Conservation (phyloP, 1,140 invertebrate genomes). For the Laodelphax striatellus region DNA sequence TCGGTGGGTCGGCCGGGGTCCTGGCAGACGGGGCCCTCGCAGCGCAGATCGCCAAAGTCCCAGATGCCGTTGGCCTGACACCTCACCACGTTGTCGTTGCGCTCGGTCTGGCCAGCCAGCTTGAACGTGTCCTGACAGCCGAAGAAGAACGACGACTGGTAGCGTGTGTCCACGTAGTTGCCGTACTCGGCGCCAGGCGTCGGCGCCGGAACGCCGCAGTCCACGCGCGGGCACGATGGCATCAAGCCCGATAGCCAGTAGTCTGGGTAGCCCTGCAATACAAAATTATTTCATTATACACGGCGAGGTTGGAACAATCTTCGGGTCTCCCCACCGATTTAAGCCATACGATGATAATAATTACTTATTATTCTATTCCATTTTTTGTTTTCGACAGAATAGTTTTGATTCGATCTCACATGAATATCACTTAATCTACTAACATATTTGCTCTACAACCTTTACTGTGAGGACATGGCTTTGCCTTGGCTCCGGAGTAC, state of each 20-base stretch:
- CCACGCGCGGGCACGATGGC: conserved; percentile 74
- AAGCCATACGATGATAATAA: too few relatives aligned
- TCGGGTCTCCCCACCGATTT: too few relatives aligned
- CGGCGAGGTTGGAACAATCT: too few relatives aligned
- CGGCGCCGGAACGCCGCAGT: conserved; percentile 76
- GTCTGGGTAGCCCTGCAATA: conserved; percentile 57
- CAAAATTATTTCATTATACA: not conserved
- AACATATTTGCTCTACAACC: too few relatives aligned
- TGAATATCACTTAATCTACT: too few relatives aligned
- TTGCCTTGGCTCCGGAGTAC: too few relatives aligned
- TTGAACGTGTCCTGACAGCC: conserved; percentile 94
- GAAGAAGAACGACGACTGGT: conserved; percentile 88
- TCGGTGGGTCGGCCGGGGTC: conserved; percentile 90
- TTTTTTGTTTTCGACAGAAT: too few relatives aligned
- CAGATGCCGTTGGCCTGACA: conserved; percentile 87
- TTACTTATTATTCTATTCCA: too few relatives aligned
- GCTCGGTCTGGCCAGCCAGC: conserved; percentile 80
- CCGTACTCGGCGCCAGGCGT: conserved; percentile 90
- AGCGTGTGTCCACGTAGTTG: conserved; percentile 74
- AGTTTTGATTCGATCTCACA: too few relatives aligned
- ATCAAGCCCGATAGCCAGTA: conserved; percentile 84
- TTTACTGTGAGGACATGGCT: too few relatives aligned
- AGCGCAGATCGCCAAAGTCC: conserved; percentile 93
- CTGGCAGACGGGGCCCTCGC: conserved; percentile 90
- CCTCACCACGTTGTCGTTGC: conserved; percentile 82